Evolutionary conservation across 2,113 vertebrate species (phyloP), one percentile per base, ranked within the genome.

Genomic region (Nasalis larvatus): DNA sequence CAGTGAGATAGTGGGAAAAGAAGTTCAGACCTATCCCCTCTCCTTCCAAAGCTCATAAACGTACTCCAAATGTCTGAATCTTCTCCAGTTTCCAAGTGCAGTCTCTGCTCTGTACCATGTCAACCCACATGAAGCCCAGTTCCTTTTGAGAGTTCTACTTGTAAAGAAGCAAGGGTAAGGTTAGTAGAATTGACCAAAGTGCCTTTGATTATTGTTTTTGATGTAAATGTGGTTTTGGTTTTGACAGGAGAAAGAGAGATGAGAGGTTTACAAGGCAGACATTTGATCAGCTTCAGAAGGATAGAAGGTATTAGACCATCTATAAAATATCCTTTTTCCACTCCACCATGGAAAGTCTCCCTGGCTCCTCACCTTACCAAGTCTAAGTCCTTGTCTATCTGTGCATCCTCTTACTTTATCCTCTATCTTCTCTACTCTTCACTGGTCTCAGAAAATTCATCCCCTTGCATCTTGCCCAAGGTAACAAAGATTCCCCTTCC

Each of bases 311-410:
- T 37, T 42, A 21, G 0, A n/a, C 14, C 5, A 4, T 30, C 35
- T 37, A 14, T 77, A 23, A 63, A 71, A 66, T 42, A 71, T 4
- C 9, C 8, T 71, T 60, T 1, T 1, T 76, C 23, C 18, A 45
- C 2, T 14, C 6, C 18, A 14, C 16, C 10, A 3, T 0, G 1
- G 40, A 20, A 35, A 10, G 9, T 16, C 21, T 74, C 11, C 1
- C 1, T 30, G 25, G 14, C 49, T 47, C 45, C 27, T 69, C 4
- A 9, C 12, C 21, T 84, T 14, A 3, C 32, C 4, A 23, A 3
- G 1, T 21, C 80, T 23, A 30, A 58, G 37, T 32, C 42, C 21
- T 54, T 32, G 21, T 27, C n/a, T 49, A 7, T 47, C 54, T 74
- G 27, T 7, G 86, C 17, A 6, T 71, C 32, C 21, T 68, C 8